Base-by-base conservation (phyloP, 2,888 invertebrate genomes). In the Iselma pallidipennis region DNA sequence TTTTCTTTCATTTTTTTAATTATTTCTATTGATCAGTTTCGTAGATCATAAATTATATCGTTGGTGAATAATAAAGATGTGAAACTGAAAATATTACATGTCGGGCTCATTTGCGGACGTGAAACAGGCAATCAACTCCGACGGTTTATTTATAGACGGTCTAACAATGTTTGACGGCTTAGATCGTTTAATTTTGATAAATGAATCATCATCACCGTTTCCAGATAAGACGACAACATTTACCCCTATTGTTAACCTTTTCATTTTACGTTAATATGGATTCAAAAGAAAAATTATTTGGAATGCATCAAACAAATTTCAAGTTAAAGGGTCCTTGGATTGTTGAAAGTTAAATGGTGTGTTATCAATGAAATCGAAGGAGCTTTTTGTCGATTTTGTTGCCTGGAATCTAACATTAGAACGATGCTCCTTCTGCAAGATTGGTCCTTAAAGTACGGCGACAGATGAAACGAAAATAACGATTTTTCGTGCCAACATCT, bases 291-390 rank as follows among this genome's bases (percentile, higher is more conserved):
- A 6, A 25, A 4, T 25, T 25, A 6, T 25, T 25, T 25, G 25
- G 6, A 25, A 25, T 25, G n/a, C 6, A 6, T 25, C 6, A 6
- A 2, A 45, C 21, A 12, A 12, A 45, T 10, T 16, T 9, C 21
- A 4, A 9, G 21, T 21, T 19, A 45, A 45, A 21, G 45, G 19
- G 45, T 45, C 45, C 21, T 45, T 45, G 19, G 45, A 45, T 45
- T 45, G 45, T 45, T 21, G 45, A 45, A 19, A 21, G 45, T 45
- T 45, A 45, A 45, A 45, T 45, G 45, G 45, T 45, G 45, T 45
- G 45, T 45, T 45, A 45, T 45, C 45, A 21, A 45, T 21, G 45
- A 16, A 45, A 45, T 45, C 45, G 19, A 10, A 16, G 45, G 9
- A 10, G 45, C n/a, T n/a, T 21, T 45, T 19, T 42, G 42, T 42